Evolutionary conservation across 2,888 invertebrate species (phyloP).

Genomic region (Mythimna vitellina): DNA sequence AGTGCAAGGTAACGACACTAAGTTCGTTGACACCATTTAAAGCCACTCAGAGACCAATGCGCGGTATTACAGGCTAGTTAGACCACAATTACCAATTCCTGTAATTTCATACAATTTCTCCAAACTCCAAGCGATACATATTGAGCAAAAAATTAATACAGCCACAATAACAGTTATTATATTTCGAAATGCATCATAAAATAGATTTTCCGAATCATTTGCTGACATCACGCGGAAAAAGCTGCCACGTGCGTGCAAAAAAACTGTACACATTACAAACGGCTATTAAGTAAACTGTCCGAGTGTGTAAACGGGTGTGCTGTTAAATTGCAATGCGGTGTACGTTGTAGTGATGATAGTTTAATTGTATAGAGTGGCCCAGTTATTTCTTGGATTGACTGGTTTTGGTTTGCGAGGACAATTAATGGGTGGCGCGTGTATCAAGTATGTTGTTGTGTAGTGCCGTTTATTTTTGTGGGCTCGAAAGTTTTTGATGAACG

Average conservation of each 20-base stretch:
- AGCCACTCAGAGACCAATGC: constrained; percentile 14
- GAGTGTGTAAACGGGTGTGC: constrained; percentile 69
- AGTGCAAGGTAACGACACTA: constrained; percentile 41
- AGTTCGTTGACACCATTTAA: constrained; percentile 54
- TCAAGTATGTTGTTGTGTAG: neutral
- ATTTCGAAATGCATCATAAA: constrained; percentile 58
- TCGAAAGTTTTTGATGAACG: neutral
- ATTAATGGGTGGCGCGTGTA: constrained; percentile 21
- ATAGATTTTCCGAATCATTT: constrained; percentile 76
- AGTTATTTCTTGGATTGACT: constrained; percentile 30
- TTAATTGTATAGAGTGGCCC: constrained; percentile 51
- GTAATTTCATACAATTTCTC: constrained; percentile 11
- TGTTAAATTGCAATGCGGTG: constrained; percentile 63
- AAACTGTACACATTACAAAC: constrained; percentile 67
- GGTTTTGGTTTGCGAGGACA: constrained; percentile 22
- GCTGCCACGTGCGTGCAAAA: constrained; percentile 67
- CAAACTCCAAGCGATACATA: constrained; percentile 4
- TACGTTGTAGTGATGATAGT: constrained; percentile 55
- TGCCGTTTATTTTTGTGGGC: constrained; percentile 5
- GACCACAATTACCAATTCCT: constrained; percentile 13
- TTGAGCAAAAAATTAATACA: constrained; percentile 10
- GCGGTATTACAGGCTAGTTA: neutral
- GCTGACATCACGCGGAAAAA: constrained; percentile 66
- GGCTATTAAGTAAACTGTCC: constrained; percentile 70
- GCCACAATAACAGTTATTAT: constrained; percentile 31